These are phyloP conservation scores for Drosophila varians DNA, from an alignment of 1,140 invertebrate species.

Conservation along the genomic window DNA sequence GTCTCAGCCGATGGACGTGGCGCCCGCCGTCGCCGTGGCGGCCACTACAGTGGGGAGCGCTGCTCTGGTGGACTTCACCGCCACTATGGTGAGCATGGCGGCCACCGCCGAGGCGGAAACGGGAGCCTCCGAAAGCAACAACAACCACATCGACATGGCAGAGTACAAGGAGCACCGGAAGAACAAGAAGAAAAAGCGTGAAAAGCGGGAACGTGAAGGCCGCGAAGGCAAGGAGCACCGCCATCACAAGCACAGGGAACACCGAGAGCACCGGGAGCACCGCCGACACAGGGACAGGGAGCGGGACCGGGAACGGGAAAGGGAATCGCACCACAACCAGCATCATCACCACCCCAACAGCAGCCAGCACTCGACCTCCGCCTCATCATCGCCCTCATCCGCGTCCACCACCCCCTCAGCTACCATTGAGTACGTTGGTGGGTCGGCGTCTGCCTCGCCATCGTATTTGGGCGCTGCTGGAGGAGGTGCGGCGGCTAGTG, in stretches of 20 bases:
- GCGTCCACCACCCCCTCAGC: slow-evolving; percentile 77
- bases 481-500: slow-evolving; percentile 17
- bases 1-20: slow-evolving; percentile 69
- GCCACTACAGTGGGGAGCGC: slow-evolving; percentile 56
- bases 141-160: slow-evolving; percentile 77
- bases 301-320: slow-evolving; percentile 45
- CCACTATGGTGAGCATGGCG: slow-evolving; percentile 71
- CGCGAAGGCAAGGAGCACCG: slow-evolving; percentile 76
- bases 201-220: slow-evolving; percentile 76
- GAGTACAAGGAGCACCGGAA: slow-evolving; percentile 81
- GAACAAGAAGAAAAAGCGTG: slow-evolving; percentile 82
- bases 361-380: slow-evolving; percentile 75
- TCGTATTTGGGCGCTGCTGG: slow-evolving; percentile 59
- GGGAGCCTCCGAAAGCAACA: slow-evolving; percentile 61
- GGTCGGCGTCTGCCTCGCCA: slow-evolving; percentile 74
- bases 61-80: slow-evolving; percentile 57
- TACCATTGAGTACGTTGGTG: slow-evolving; percentile 73
- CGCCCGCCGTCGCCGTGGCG: slow-evolving; percentile 66
- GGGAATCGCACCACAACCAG: slow-evolving; percentile 30
- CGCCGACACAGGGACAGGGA: slow-evolving; percentile 64
- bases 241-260: slow-evolving; percentile 56
- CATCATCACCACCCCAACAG: slow-evolving; percentile 57
- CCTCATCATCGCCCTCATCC: slow-evolving; percentile 78
- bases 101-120: slow-evolving; percentile 51
- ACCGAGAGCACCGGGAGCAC: slow-evolving; percentile 66